Percentiles rank a stretch among this genome's conserved stretches.
These are phyloP conservation scores for Melinaea marsaeus DNA, from an alignment of 2,888 invertebrate species.

Conservation along the genomic window DNA sequence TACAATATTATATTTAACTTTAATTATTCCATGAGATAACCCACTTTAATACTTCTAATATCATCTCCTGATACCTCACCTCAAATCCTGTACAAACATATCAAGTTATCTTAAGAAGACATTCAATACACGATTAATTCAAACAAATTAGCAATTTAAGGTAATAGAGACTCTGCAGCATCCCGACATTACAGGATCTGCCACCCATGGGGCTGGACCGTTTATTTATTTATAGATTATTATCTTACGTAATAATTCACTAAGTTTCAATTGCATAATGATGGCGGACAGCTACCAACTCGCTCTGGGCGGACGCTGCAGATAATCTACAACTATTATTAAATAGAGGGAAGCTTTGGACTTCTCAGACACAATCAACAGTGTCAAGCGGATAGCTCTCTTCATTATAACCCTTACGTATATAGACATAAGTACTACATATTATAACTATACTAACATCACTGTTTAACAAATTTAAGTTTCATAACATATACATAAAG, in stretches of 20 bases:
- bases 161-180: slow-evolving; percentile 27
- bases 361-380: slow-evolving; percentile 28
- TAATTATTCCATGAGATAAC: not conserved
- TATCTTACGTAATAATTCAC: slow-evolving; percentile 77
- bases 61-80: no score
- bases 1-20: not conserved
- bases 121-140: not conserved
- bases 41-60: not conserved
- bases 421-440: slow-evolving; percentile 8
- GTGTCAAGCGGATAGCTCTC: slow-evolving; percentile 20
- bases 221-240: slow-evolving; percentile 76
- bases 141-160: slow-evolving; percentile 27
- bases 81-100: not conserved
- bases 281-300: slow-evolving; percentile 69
- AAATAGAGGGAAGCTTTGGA: slow-evolving; percentile 53
- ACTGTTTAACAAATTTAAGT: not conserved
- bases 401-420: slow-evolving; percentile 15
- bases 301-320: slow-evolving; percentile 65
- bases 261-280: slow-evolving; percentile 78
- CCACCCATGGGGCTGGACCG: slow-evolving; percentile 31
- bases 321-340: slow-evolving; percentile 75
- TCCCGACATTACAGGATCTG: slow-evolving; percentile 22
- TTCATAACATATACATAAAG: not conserved
- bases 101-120: not conserved
- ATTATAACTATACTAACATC: slow-evolving; percentile 8